Evolutionary conservation across 2,888 invertebrate species (phyloP), one percentile per base, ranked within the genome.

Genomic region (Tipula vernalis): DNA sequence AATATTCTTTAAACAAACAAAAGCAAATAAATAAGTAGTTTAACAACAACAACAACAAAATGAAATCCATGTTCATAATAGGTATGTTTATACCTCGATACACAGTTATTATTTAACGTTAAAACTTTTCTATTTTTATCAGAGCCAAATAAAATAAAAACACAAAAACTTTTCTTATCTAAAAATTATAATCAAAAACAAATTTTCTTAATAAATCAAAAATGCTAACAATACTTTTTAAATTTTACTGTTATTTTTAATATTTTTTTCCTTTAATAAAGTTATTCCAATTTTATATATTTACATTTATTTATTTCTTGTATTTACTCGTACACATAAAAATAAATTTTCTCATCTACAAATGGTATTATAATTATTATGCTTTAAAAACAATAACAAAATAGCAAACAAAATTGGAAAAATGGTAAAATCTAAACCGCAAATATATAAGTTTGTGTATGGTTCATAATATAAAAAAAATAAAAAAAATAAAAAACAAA

Each of bases 141-240:
- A 51, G 71, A 71, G 28, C 28, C 71, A 28, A 71, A 71, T 71
- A 71, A 18, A 28, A 71, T 71, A 51, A 51, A 51, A 51, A 15
- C 12, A 44, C 44, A 12, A 51, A 71, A 71, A 71, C 71, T 71
- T 71, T 71, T 71, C 71, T 71, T 71, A 71, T 71, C 71, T 71
- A 28, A 71, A 71, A 28, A 71, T 71, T 71, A 28, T 71, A 71
- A 71, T 71, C 71, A 71, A 71, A 71, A 71, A 71, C 71, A 71
- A 71, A 71, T 71, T 71, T 71, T 71, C 71, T 71, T 71, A 71
- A 71, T 71, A 71, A 71, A 71, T 71, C 71, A 71, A 71, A 71
- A 71, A 71, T 28, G 71, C 71, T 71, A 71, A 71, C 71, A 71
- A 71, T 71, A 71, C 71, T 71, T 71, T 71, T 28, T 12, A 71